phyloP scores from a whole-genome alignment of 1,140 invertebrate genomes.

The Bombus breviceps region DNA sequence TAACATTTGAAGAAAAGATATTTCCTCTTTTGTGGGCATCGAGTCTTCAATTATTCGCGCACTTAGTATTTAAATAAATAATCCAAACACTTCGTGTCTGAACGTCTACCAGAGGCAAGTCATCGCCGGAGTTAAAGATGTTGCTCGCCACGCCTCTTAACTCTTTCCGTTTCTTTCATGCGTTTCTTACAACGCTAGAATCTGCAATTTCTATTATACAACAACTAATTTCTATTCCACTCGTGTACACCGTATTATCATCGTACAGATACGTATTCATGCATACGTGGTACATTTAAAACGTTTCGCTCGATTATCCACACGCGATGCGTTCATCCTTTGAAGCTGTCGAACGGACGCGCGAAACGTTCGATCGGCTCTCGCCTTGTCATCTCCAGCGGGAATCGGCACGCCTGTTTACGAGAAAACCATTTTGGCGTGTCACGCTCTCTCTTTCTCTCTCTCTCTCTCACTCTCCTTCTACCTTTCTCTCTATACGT shows the following conservation, averaged over 20 bases:
- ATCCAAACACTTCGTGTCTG: background rate
- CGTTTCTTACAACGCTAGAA: background rate
- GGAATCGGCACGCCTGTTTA: slow-evolving; percentile 58
- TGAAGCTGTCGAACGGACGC: slow-evolving; percentile 7
- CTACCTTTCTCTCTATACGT: background rate
- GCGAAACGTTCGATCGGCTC: slow-evolving; percentile 45
- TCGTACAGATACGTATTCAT: background rate
- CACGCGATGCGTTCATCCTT: slow-evolving; percentile 9
- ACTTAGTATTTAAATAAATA: background rate
- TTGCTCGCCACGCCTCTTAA: background rate
- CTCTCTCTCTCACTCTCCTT: background rate
- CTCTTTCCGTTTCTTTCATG: background rate
- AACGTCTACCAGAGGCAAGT: slow-evolving; percentile 3
- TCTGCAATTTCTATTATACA: slow-evolving; percentile 25
- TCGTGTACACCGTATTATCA: slow-evolving; percentile 6
- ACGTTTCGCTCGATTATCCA: slow-evolving; percentile 8
- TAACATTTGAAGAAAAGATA: background rate
- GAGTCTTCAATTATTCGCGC: background rate
- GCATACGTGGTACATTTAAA: background rate
- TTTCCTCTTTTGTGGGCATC: too few species aligned
- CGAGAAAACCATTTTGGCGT: slow-evolving; percentile 49
- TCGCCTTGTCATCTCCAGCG: slow-evolving; percentile 58
- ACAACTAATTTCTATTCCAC: background rate
- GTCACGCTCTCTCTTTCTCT: background rate
- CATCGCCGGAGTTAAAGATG: slow-evolving; percentile 1